Evolutionary conservation across 2,113 vertebrate species (phyloP), one percentile per base, ranked within the genome.

Genomic region (Pelobates fuscus): DNA sequence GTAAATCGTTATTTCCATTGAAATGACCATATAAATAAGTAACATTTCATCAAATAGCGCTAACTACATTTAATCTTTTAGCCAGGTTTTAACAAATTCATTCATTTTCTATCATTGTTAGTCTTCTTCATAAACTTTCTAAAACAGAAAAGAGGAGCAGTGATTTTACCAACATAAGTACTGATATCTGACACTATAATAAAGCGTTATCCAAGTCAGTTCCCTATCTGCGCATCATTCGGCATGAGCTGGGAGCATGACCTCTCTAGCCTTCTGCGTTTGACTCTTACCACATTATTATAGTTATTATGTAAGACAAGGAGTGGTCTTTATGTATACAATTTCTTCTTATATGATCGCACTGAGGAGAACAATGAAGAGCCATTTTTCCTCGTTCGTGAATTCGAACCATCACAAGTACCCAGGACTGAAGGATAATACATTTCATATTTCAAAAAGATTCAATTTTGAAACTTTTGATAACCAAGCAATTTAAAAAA

Each of bases 401-500:
- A 30, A 41, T 43, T 58, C 26, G 17, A 41, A 30, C 27, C 15
- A 59, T 71, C 54, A 49, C 49, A 80, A 82, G 80, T 67, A 77
- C 78, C 37, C 71, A 61, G 80, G 79, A 79, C 81, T 70, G 10
- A 70, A 77, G 18, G 72, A 78, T 66, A 70, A 77, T 58, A 75
- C 65, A 58, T 68, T 69, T 55, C 61, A 77, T 80, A 52, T 21
- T 78, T 81, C 24, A 69, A 77, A 84, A 78, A 41, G 70, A 61
- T 80, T 77, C 30, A 54, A 72, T 80, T 71, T 72, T 73, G 30
- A 73, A 78, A 72, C 65, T 72, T 78, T 46, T 57, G 76, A 78
- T 75, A 78, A 79, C 80, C 77, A 82, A 71, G 43, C 75, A 59
- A 81, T 81, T 81, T 83, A 67, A 30, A 43, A 44, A 43, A 44